These are phyloP conservation scores for Aspiorhynchus laticeps DNA, from an alignment of 2,113 vertebrate genomes.

Conservation along the genomic window DNA sequence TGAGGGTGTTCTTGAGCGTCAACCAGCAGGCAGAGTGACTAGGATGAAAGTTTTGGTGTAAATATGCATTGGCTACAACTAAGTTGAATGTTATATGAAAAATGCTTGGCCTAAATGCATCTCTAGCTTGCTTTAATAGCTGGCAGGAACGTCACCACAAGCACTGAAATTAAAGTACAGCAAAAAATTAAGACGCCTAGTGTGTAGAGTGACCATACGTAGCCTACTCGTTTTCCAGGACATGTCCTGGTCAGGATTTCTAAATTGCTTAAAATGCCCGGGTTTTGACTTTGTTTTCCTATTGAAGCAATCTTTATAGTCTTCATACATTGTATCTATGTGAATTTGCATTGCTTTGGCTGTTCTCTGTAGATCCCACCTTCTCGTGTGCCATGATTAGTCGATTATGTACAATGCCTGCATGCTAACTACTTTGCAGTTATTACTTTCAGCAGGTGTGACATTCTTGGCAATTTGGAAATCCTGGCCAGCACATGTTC, in stretches of 20 bases:
- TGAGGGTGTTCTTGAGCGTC: not conserved
- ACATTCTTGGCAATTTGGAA: not conserved
- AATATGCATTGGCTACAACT: not conserved
- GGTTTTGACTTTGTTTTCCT: not conserved
- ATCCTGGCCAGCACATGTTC: not conserved
- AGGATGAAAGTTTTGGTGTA: slow-evolving; percentile 10
- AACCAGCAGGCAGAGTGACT: not conserved
- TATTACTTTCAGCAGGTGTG: too few relatives aligned
- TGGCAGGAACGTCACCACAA: slow-evolving; percentile 59
- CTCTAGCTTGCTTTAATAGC: slow-evolving; percentile 8
- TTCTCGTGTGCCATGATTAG: not conserved
- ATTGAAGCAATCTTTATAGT: not conserved
- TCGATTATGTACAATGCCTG: not conserved
- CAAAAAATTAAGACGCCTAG: slow-evolving; percentile 55
- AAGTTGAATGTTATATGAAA: not conserved
- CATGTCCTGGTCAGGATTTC: not conserved
- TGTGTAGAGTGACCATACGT: not conserved
- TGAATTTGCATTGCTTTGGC: not conserved
- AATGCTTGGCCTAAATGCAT: slow-evolving; percentile 4
- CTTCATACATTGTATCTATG: not conserved
- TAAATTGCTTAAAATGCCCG: not conserved
- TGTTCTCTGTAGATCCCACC: not conserved
- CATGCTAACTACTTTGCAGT: not conserved
- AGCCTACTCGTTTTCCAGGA: not conserved
- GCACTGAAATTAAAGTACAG: slow-evolving; percentile 59